Evolutionary conservation across 2,888 invertebrate genomes (phyloP), one percentile per base, ranked within the genome.

Genomic region (Drosophila parthenogenetica): DNA sequence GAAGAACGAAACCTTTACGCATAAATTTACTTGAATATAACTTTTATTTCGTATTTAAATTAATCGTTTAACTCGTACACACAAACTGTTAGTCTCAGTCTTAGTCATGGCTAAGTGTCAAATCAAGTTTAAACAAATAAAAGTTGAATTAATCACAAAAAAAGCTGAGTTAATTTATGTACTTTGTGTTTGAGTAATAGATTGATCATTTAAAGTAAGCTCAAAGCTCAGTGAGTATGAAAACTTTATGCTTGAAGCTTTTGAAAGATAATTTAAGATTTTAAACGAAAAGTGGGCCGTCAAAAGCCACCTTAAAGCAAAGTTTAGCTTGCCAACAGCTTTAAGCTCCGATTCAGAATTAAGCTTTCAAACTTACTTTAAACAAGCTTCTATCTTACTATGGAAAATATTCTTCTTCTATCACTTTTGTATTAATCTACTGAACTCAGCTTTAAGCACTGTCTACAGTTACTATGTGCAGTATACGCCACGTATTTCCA

Each of bases 11-110:
- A 86, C 68, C 70, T 49, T 65, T 42, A 65, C 40, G 22, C 43
- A 48, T 17, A 82, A 60, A 45, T 35, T 35, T 35, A 5, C 11
- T 35, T 35, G 11, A 29, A 40, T 16, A 16, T 59, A 64, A 22
- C 13, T 13, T 69, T 25, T 13, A 16, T 37, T 29, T 42, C 14
- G 7, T n/a, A 3, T 17, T 25, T 57, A 49, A 65, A 61, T 42
- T 19, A 57, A 29, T 63, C 50, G 51, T 62, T 67, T 60, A 68
- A 68, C 57, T 69, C 57, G 60, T 63, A 57, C 73, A 45, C 49
- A 53, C 74, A 69, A 61, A 50, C 67, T 54, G 55, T 61, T 70
- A 49, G 55, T 74, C 73, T 86, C 84, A 86, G 84, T 82, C 68
- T 62, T 58, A 50, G 81, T 74, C 81, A 73, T 74, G n/a, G 25